Base-by-base conservation (phyloP, 2,113 vertebrate species). In the Varanus komodoensis region DNA sequence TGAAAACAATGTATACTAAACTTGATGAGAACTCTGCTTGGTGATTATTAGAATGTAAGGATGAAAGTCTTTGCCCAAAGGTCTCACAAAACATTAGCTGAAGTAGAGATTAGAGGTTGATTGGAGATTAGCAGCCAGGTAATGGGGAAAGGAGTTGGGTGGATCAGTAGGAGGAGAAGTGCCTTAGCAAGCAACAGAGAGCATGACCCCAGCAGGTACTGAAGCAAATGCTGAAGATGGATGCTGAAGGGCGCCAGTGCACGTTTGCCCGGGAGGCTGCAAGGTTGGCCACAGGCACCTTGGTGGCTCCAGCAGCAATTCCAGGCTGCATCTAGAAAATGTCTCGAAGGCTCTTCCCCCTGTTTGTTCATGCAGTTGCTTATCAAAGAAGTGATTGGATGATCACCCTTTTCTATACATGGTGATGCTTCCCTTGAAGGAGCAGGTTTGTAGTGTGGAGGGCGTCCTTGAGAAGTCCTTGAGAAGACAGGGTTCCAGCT, bases 251-350 rank as follows among this genome's bases (percentile, higher is more conserved):
- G 21, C 2, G 6, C 8, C 25, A 85, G 34, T 17, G 32, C 48
- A 54, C 7, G 64, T 9, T 34, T 54, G 1, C 73, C 29, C 68
- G 54, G 48, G 34, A 54, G 29, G 50, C 27, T 9, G 38, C 27
- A 48, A 32, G 23, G 17, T 61, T 14, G 54, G 29, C 19, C 34
- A 15, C 25, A 9, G 4, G 48, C 25, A 12, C 48, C 8, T 14
- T 50, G 27, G 48, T 50, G 9, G 23, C 5, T 5, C 8, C 54
- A 57, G 80, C 32, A 3, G 2, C 1, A 4, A 27, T 9, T 86
- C 68, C 54, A 0, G 0, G 2, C 50, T 61, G 0, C 0, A 54
- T 1, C 86, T 86, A 84, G 68, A 64, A 67, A 0, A 81, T 32
- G 67, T 84, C 80, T 32, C 6, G 84, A 78, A n/a, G 3, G 8